Conservation (phyloP, 2,888 invertebrate genomes). For the Barypeithes pellucidus region DNA sequence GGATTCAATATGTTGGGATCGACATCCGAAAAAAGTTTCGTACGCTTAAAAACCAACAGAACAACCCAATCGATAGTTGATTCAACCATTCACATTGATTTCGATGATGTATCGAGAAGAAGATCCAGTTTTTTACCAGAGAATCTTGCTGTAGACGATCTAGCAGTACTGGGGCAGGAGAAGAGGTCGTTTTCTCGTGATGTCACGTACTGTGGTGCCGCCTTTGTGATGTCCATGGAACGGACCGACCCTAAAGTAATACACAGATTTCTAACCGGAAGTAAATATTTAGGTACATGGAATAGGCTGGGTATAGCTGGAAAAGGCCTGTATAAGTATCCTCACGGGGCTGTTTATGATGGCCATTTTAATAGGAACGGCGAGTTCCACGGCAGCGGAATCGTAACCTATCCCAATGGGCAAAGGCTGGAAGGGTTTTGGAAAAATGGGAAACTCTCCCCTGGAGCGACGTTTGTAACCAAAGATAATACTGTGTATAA, state of each 20-base stretch:
- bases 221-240: background rate
- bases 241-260: background rate
- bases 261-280: constrained; percentile 37
- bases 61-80: background rate
- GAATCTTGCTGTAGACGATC: background rate
- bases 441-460: constrained; percentile 48
- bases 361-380: constrained; percentile 54
- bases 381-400: constrained; percentile 53
- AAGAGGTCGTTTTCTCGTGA: background rate
- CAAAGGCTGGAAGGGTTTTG: constrained; percentile 51
- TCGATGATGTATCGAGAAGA: background rate
- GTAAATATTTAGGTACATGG: constrained; percentile 53
- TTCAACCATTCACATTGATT: background rate
- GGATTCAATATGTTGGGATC: background rate
- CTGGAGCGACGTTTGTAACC: constrained; percentile 23
- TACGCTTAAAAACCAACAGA: background rate
- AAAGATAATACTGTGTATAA: background rate
- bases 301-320: constrained; percentile 52
- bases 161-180: too few relatives aligned
- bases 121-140: constrained; percentile 23
- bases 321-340: constrained; percentile 53
- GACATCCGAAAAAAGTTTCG: background rate
- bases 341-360: constrained; percentile 55
- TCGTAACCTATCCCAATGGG: constrained; percentile 54
- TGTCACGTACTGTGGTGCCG: background rate